Conservation (phyloP, 2,797 vertebrate species). For the Rhinoraja longicauda region DNA sequence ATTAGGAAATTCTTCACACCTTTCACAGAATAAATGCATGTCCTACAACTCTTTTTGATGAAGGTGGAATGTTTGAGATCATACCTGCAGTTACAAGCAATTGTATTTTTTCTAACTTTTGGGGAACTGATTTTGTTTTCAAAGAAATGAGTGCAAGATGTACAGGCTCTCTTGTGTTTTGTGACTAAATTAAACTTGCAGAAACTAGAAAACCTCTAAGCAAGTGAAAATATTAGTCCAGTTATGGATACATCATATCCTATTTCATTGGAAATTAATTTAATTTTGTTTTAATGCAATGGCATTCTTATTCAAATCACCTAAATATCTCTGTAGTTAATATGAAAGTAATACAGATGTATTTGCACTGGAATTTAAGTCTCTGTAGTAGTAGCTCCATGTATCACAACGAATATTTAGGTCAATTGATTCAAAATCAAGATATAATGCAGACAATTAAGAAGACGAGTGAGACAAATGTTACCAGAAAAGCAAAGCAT, state of each 20-base stretch:
- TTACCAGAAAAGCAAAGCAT: neutral
- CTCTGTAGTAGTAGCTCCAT: neutral
- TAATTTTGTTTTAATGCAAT: neutral
- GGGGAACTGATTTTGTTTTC: neutral
- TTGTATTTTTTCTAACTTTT: neutral
- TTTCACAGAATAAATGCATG: too few species aligned
- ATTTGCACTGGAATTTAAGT: neutral
- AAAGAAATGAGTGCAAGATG: neutral
- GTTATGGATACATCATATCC: neutral
- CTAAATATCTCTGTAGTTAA: neutral
- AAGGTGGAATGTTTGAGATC: neutral
- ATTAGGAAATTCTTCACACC: neutral
- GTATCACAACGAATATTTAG: neutral
- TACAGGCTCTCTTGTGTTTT: neutral
- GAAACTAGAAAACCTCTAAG: neutral
- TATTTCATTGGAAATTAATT: too few species aligned
- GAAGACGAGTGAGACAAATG: neutral
- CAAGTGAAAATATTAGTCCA: neutral
- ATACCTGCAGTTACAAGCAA: neutral
- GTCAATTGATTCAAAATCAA: neutral
- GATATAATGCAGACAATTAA: neutral
- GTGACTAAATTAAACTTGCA: neutral
- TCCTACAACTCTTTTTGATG: neutral
- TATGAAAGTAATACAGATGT: neutral
- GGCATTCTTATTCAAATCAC: neutral